A percentile compares a stretch with the other conserved stretches of the same genome.
phyloP scores from a whole-genome alignment of 2,888 invertebrate genomes.

The Cantharis rufa region DNA sequence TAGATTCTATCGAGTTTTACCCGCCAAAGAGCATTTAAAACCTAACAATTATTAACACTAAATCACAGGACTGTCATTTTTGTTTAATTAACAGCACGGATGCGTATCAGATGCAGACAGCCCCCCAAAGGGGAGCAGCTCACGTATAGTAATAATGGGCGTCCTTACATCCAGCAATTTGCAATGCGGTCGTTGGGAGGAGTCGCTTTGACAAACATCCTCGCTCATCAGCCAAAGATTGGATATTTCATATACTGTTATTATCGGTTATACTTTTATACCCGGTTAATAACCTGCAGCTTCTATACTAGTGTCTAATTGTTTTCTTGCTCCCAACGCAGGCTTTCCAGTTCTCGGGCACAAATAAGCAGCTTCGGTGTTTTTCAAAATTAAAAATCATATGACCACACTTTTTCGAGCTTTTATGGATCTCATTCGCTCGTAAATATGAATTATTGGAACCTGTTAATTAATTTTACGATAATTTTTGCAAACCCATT shows the following conservation, averaged over 20 bases:
- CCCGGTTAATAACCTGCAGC: slow-evolving; percentile 40
- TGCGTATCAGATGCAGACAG: slow-evolving; percentile 50
- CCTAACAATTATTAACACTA: slow-evolving; percentile 52
- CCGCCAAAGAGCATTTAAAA: slow-evolving; percentile 36
- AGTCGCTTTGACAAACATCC: slow-evolving; percentile 44
- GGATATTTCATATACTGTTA: slow-evolving; percentile 47
- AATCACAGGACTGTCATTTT: slow-evolving; percentile 52
- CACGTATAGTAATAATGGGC: slow-evolving; percentile 49
- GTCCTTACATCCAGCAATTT: slow-evolving; percentile 44
- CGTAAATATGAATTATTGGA: background rate
- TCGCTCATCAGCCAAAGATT: slow-evolving; percentile 49
- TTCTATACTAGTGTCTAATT: slow-evolving; percentile 32
- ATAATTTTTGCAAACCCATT: background rate
- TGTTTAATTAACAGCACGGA: slow-evolving; percentile 51
- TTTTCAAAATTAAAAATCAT: background rate
- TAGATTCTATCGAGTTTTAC: slow-evolving; percentile 26
- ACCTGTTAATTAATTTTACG: background rate
- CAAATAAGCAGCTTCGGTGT: background rate
- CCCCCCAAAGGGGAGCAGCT: slow-evolving; percentile 44
- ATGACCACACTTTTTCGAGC: background rate
- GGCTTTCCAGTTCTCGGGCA: no score
- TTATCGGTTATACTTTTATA: slow-evolving; percentile 43
- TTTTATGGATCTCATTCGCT: background rate
- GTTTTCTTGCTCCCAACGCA: background rate
- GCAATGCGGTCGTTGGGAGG: slow-evolving; percentile 40